phyloP scores from a whole-genome alignment of 2,797 vertebrate genomes.

The Calcarius lapponicus region DNA sequence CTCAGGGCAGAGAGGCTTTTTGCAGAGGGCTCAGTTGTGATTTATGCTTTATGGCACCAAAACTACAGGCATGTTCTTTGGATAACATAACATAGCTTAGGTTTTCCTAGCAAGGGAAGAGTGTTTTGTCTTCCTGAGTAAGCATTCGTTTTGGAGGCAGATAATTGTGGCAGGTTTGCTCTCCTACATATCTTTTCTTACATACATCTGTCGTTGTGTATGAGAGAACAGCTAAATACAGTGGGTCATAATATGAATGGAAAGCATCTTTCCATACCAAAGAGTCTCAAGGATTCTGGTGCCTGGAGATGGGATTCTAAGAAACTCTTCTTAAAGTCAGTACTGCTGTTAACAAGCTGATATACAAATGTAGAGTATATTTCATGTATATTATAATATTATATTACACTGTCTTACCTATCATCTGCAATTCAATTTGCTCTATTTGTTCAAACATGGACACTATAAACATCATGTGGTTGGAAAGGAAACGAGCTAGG shows the following conservation, averaged over 20 bases:
- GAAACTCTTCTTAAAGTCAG: neutral
- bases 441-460: neutral
- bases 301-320: neutral
- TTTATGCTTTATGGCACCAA: slow-evolving; percentile 62
- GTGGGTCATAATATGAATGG: neutral
- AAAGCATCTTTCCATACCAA: neutral
- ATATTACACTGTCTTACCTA: neutral
- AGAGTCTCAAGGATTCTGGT: neutral
- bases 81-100: neutral
- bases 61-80: slow-evolving; percentile 24
- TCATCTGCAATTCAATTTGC: neutral
- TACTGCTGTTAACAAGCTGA: neutral
- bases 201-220: neutral
- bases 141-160: neutral
- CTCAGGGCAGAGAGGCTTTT: neutral
- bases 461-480: neutral
- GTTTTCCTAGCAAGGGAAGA: neutral
- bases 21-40: slow-evolving; percentile 23
- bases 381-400: neutral
- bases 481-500: neutral
- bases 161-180: slow-evolving; percentile 24
- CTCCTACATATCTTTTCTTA: neutral
- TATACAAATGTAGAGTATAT: neutral
- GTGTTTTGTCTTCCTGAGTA: slow-evolving; percentile 19
- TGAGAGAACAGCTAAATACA: neutral